Conservation (phyloP, 2,888 invertebrate genomes). For the Thalpophila matura region DNA sequence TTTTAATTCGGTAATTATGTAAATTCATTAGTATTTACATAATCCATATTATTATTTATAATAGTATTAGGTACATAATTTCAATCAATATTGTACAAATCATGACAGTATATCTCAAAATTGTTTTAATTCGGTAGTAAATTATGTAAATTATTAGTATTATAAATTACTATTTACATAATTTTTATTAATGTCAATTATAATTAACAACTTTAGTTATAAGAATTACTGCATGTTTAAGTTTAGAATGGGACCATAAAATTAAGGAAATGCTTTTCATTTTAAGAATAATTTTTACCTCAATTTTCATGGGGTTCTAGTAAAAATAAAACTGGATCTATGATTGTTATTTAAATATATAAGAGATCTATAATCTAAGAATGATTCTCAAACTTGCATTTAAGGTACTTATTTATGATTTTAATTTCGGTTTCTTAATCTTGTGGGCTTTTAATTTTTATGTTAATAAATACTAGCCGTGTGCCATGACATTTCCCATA, state of each 20-base stretch:
- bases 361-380: neutral
- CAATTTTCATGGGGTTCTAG: conserved; percentile 6
- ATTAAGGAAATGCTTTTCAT: conserved; percentile 9
- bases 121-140: conserved; percentile 12
- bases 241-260: conserved; percentile 19
- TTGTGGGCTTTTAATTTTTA: neutral
- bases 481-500: too few species aligned
- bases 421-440: conserved; percentile 24
- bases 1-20: conserved; percentile 31
- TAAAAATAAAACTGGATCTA: conserved; percentile 7
- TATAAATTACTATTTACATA: neutral
- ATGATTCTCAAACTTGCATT: conserved; percentile 17
- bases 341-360: conserved; percentile 2
- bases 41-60: too few species aligned
- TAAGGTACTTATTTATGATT: conserved; percentile 4
- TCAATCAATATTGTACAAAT: conserved; percentile 36
- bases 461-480: too few species aligned
- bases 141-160: conserved; percentile 43
- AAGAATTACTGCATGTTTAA: conserved; percentile 10
- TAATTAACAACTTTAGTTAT: conserved; percentile 5
- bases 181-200: conserved; percentile 4
- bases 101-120: conserved; percentile 44
- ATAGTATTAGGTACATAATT: too few species aligned
- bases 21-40: too few species aligned
- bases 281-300: conserved; percentile 35